Evolutionary conservation across 2,888 invertebrate genomes (phyloP), one percentile per base, ranked within the genome.

Genomic region (Prenolepis imparis): DNA sequence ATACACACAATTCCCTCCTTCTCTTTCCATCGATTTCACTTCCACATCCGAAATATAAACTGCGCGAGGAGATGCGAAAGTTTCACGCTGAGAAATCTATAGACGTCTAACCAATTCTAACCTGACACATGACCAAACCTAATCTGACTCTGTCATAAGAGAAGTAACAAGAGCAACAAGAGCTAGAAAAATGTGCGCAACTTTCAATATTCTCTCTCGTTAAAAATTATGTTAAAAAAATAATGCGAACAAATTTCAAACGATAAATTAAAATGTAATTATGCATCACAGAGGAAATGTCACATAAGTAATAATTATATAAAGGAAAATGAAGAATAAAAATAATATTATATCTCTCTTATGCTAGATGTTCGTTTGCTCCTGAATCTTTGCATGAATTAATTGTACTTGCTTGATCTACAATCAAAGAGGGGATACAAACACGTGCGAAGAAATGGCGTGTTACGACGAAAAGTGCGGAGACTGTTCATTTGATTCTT

Each of bases 401-500:
- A 48, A 48, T 48, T 48, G 6, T 18, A 18, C 48, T 52, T 52
- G n/a, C n/a, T 52, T n/a, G n/a, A 52, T n/a, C 6, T 48, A 48
- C 8, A 52, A 52, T 48, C 1, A 18, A 6, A 48, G 8, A 52
- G n/a, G 18, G 48, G 6, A 18, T n/a, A 6, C 32, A 28, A 28
- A 48, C 70, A 68, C 41, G 41, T 75, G 64, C 6, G 68, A 67
- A 66, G 80, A 88, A 74, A 93, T 93, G 93, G 93, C 93, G 86
- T 88, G 89, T 66, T 84, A 32, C 80, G 75, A 75, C 77, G 90
- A 91, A 15, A 90, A 89, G 83, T 89, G 88, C 84, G 87, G 44
- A 8, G 88, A 87, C 5, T 91, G 87, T 87, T 88, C 90, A 1
- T 87, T 89, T 59, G 90, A 92, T 85, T 84, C 94, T 85, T 84